Base-by-base conservation (phyloP, 2,888 invertebrate species). In the Drosophila formosana region DNA sequence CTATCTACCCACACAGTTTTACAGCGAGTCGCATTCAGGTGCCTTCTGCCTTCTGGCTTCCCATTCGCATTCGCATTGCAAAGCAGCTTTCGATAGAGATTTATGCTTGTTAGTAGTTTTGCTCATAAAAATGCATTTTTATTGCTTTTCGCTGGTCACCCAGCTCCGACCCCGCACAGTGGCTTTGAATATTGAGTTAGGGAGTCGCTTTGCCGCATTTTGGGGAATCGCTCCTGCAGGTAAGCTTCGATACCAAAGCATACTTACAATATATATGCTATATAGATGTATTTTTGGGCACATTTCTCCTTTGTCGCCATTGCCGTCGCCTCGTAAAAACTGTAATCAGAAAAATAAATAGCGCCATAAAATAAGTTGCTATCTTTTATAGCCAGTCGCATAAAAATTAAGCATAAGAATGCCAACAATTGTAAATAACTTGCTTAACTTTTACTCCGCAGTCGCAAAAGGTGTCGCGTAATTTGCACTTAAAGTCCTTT, bases 81-180 rank as follows among this genome's bases (percentile, higher is more conserved):
- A 86, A 88, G 85, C 85, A 88, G 85, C 89, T 88, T 86, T 86
- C 85, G 85, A 86, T 86, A 81, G 77, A 86, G 85, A 86, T 86
- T 86, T 86, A 86, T 86, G 89, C 79, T 86, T 86, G 89, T 86
- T 86, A 81, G 87, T 86, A 86, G 85, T 86, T 86, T 84, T 86
- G 85, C 89, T 88, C 85, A 86, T 86, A 86, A 86, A 86, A 86
- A 86, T 86, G 89, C 84, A 86, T 87, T 86, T 86, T 86, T 86
- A 86, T 86, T 86, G 89, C 85, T 83, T 86, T 81, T 66, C 79
- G 70, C 75, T 78, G 78, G 73, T 76, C 73, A 68, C 72, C 58
- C 26, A 9, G 9, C 23, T 23, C 11, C 5, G 32, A 5, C 18
- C 43, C 23, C 4, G 28, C 63, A 60, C 65, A 66, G 68, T 58